Evolutionary conservation across 53 echinoderm and acorn worm genomes (phyloP).

Genomic region (Hippasteria phrygiana): DNA sequence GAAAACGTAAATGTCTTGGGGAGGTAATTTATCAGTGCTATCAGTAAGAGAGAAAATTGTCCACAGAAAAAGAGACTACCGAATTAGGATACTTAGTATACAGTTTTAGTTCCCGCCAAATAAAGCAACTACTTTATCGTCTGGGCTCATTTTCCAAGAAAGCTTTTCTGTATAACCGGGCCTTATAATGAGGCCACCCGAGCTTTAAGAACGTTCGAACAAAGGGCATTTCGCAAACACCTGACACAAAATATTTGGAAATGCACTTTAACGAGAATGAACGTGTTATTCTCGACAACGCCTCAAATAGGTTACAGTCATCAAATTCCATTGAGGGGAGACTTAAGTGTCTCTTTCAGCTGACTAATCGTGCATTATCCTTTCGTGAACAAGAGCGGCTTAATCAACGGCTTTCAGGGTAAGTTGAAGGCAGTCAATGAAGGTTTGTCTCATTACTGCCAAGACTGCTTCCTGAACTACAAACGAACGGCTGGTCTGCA

Average conservation of each 20-base stretch:
- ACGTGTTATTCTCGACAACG: neutral
- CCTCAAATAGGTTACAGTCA: neutral
- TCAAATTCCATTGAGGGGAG: neutral
- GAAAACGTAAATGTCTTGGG: no score
- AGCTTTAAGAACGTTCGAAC: no score
- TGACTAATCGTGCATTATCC: neutral
- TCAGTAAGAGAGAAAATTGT: no score
- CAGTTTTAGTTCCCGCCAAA: no score
- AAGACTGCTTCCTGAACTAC: neutral
- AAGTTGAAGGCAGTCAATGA: neutral
- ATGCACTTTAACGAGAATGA: neutral
- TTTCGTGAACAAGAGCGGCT: slow-evolving; percentile 1
- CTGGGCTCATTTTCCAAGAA: no score
- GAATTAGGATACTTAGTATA: no score
- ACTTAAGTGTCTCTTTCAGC: neutral
- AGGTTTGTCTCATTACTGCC: neutral
- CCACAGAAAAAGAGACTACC: no score
- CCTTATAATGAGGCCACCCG: no score
- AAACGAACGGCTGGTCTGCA: neutral
- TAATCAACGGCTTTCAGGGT: neutral
- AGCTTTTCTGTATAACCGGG: no score
- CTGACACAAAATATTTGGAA: neutral
- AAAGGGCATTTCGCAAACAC: no score
- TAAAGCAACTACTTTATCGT: no score
- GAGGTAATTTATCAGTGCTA: no score